Conservation (phyloP, 2,797 vertebrate genomes). For the Muscicapa striata region DNA sequence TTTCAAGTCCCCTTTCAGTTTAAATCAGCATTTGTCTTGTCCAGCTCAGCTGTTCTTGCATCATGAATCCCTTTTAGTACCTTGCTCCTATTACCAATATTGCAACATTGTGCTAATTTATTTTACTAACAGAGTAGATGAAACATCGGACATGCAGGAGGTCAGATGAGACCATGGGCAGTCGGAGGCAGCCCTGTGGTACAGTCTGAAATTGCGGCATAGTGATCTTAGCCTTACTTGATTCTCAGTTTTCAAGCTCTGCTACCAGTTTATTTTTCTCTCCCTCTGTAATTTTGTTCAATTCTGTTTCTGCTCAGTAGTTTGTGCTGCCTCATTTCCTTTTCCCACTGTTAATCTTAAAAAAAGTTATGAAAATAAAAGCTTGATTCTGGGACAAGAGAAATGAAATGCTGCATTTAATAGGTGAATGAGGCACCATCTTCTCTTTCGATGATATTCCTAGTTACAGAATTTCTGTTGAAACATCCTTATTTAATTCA, state of each 20-base stretch:
- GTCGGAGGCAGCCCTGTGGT: background rate
- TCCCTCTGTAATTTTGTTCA: slow-evolving; percentile 70
- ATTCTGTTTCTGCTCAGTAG: slow-evolving; percentile 69
- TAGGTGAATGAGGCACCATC: background rate
- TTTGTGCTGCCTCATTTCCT: slow-evolving; percentile 65
- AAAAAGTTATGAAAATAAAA: slow-evolving; percentile 76
- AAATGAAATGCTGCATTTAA: background rate
- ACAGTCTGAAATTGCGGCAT: background rate
- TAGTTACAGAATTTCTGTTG: background rate
- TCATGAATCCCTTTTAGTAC: background rate
- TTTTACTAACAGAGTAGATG: background rate
- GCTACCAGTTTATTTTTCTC: slow-evolving; percentile 73
- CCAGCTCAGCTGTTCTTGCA: background rate
- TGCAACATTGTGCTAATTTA: background rate
- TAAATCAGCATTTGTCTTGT: background rate
- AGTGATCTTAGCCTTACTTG: background rate
- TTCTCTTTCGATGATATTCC: background rate
- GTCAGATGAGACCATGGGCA: accelerated
- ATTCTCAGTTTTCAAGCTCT: slow-evolving; percentile 68
- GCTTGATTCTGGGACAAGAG: slow-evolving; percentile 69
- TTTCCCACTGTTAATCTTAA: slow-evolving; percentile 77
- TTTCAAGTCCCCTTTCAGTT: background rate
- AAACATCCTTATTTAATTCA: background rate
- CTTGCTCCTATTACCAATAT: background rate
- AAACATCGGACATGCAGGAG: background rate